These are phyloP conservation scores for Ephydatia muelleri DNA, from an alignment of 37 sponge, comb jelly and placozoan species.

Conservation along the genomic window DNA sequence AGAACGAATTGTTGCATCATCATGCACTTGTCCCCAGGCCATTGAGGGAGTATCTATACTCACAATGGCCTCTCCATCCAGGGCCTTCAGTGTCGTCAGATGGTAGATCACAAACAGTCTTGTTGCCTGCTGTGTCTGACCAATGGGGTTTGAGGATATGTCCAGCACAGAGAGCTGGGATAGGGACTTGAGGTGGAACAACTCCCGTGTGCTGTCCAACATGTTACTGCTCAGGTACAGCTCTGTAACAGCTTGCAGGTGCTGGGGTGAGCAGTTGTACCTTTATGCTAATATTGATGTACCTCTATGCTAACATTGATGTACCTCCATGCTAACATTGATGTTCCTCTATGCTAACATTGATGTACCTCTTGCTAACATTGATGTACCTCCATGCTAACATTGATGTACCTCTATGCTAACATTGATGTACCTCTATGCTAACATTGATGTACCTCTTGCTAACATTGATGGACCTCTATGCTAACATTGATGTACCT, in stretches of 20 bases:
- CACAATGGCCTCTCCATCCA: conserved; percentile 81
- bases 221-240: conserved; percentile 72
- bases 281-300: background rate
- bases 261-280: background rate
- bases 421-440: background rate
- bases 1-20: background rate
- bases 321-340: conserved; percentile 41
- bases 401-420: background rate
- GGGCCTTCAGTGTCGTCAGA: conserved; percentile 64
- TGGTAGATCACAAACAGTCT: conserved; percentile 79
- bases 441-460: too few relatives aligned
- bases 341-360: conserved; percentile 41
- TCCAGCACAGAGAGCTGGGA: conserved; percentile 62
- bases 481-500: background rate
- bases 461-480: too few relatives aligned
- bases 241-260: conserved; percentile 52
- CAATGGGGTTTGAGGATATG: conserved; percentile 73
- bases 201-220: conserved; percentile 47
- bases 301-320: background rate
- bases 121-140: conserved; percentile 12
- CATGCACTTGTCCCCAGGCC: conserved; percentile 13
- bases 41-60: conserved; percentile 12
- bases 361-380: too few relatives aligned
- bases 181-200: conserved; percentile 64
- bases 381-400: background rate